Conservation (phyloP, 2,888 invertebrate genomes). For the Polia nebulosa region DNA sequence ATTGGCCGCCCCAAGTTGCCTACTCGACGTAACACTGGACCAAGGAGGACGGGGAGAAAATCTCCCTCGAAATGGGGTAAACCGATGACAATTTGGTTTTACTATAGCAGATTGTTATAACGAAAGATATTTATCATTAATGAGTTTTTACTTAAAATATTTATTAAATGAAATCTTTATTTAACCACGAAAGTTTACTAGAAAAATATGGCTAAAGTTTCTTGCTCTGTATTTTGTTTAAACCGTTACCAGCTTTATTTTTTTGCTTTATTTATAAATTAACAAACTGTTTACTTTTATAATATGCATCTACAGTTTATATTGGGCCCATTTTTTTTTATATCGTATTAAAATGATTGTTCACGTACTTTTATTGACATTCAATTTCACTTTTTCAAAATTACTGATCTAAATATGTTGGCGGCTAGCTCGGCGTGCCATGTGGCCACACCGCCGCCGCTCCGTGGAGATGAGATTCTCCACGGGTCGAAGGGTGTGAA, state of each 20-base stretch:
- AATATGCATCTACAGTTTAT: no score
- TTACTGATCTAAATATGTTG: constrained; percentile 1
- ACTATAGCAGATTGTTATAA: constrained; percentile 42
- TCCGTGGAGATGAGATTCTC: constrained; percentile 75
- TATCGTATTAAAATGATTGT: not conserved
- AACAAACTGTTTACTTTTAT: not conserved
- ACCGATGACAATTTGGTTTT: constrained; percentile 36
- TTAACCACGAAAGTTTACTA: not conserved
- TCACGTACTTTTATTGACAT: not conserved
- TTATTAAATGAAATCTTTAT: constrained; percentile 16
- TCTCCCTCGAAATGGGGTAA: constrained; percentile 60
- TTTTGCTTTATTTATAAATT: not conserved
- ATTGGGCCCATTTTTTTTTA: not conserved
- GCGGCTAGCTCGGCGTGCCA: constrained; percentile 24
- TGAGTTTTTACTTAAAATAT: constrained; percentile 17
- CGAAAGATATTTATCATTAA: constrained; percentile 35
- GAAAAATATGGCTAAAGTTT: constrained; percentile 4
- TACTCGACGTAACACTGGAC: constrained; percentile 76
- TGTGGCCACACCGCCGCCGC: constrained; percentile 69
- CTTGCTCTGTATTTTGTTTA: not conserved
- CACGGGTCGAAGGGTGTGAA: constrained; percentile 81
- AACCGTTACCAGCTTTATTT: no score
- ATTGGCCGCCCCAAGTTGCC: constrained; percentile 88
- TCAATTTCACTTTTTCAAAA: not conserved
- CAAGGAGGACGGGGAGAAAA: constrained; percentile 65